Evolutionary conservation across 2,888 invertebrate genomes (phyloP).

Genomic region (Meiosimyza decipiens): DNA sequence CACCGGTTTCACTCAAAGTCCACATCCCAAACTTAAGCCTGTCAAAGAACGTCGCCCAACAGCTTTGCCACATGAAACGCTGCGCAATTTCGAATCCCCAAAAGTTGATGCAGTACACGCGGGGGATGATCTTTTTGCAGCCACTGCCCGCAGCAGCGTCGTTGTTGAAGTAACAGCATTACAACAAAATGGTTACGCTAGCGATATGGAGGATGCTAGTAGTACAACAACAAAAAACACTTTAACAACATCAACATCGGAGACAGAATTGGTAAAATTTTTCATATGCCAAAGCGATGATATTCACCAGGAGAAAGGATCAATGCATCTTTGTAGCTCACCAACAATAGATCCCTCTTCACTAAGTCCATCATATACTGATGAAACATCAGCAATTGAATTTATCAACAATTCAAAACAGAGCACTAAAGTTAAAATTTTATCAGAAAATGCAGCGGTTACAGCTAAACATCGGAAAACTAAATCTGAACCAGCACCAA

Average conservation of each 20-base stretch:
- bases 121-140: background rate
- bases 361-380: too few species aligned
- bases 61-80: constrained; percentile 56
- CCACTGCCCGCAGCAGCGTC: background rate
- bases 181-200: constrained; percentile 27
- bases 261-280: too few species aligned
- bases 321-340: background rate
- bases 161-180: background rate
- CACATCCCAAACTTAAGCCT: constrained; percentile 53
- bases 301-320: too few species aligned
- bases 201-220: constrained; percentile 1
- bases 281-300: background rate
- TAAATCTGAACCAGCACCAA: background rate
- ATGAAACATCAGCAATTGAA: background rate
- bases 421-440: background rate
- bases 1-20: constrained; percentile 36
- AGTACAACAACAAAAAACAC: constrained; percentile 47
- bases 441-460: constrained; percentile 27
- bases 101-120: background rate
- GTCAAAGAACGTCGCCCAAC: constrained; percentile 61
- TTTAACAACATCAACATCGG: background rate
- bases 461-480: background rate
- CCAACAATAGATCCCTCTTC: constrained; percentile 6
- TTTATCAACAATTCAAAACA: background rate
- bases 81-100: constrained; percentile 24